phyloP scores from a whole-genome alignment of 2,888 invertebrate species.

The Mythimna albipuncta region DNA sequence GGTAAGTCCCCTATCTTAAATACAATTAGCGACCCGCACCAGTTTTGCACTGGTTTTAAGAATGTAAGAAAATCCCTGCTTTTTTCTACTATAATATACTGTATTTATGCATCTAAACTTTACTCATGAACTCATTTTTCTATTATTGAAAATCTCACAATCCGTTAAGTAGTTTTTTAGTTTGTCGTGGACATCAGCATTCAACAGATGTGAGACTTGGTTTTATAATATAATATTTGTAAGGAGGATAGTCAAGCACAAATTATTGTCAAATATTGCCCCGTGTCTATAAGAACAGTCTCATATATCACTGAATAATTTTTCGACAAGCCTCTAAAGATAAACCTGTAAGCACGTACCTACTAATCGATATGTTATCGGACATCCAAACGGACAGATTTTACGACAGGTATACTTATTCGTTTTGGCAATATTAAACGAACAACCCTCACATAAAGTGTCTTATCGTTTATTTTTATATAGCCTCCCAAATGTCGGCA shows the following conservation, averaged over 20 bases:
- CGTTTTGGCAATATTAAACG: constrained; percentile 45
- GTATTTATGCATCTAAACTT: no score
- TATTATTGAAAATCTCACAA: no score
- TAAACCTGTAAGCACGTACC: neutral
- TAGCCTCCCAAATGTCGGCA: constrained; percentile 38
- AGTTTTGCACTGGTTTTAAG: no score
- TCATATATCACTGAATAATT: constrained; percentile 17
- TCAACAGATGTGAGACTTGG: no score
- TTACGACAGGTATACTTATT: constrained; percentile 43
- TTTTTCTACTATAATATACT: no score
- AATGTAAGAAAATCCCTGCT: no score
- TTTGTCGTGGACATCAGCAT: no score
- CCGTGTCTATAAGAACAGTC: neutral
- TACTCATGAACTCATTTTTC: no score
- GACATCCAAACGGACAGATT: constrained; percentile 24
- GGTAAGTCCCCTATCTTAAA: no score
- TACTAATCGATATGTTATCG: constrained; percentile 22
- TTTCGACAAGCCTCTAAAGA: constrained; percentile 13
- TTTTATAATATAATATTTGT: no score
- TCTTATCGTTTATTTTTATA: constrained; percentile 50
- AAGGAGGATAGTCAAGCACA: neutral
- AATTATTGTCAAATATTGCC: constrained; percentile 10
- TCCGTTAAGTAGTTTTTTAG: no score
- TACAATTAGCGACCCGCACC: no score
- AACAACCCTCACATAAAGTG: constrained; percentile 44